Base-by-base conservation (phyloP, 2,797 vertebrate species). In the Rhinella marina region DNA sequence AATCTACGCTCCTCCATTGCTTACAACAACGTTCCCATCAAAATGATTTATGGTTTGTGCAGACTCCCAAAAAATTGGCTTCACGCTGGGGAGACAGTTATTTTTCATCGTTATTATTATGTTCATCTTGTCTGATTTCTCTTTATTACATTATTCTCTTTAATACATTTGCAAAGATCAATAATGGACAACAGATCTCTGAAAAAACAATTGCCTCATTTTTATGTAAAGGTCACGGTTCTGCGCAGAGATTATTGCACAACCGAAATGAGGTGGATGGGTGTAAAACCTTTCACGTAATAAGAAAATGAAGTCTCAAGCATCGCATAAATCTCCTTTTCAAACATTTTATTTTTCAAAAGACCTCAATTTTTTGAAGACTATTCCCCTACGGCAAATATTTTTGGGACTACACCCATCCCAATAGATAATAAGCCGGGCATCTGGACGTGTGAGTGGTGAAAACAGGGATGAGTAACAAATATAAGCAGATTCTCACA, bases 161-260 rank as follows among this genome's bases (percentile, higher is more conserved):
- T 19, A 32, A 23, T 50, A 25, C 70, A 48, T 48, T 21, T 76
- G 52, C 5, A 61, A n/a, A 3, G n/a, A 52, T 66, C 29, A 23
- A 54, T 84, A 85, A 88, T 85, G 54, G 48, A 81, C 57, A 85
- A 64, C 87, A 81, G 77, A 88, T 81, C 81, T 84, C 17, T 41
- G 41, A 12, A 6, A 8, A 57, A 76, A 62, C 57, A 29, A 85
- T 59, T 79, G 80, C 73, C 81, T 85, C 32, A 66, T 81, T 88
- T 75, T 56, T 73, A 7, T 29, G 50, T 64, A 85, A 85, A 88
- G 83, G 78, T 88, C 83, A 88, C 25, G 13, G 12, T 70, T 14
- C 21, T 41, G 59, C 7, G 21, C 23, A 14, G 11, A 32, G 27
- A n/a, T 79, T 80, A 29, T 88, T 88, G 29, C 62, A 41, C 25